Evolutionary conservation across 2,797 vertebrate genomes (phyloP), one percentile per base, ranked within the genome.

Genomic region (Crax fasciolata): DNA sequence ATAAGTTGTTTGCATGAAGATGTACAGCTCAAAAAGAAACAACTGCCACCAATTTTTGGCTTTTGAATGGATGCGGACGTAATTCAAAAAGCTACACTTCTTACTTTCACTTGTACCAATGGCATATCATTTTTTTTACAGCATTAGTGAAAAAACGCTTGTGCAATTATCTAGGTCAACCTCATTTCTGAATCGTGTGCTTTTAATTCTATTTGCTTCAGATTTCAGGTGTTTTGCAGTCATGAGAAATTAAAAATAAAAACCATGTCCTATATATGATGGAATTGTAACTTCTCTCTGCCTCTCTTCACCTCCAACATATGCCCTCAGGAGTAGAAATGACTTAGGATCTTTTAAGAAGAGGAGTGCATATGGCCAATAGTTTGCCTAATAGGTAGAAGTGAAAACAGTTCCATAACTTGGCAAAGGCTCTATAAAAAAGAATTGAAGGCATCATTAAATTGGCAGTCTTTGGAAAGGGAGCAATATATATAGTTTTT

Each of bases 341-440:
- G 24, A 9, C 58, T 32, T 59, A 17, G 23, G 14, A 16, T n/a
- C 58, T 59, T 35, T 38, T 59, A 16, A 8, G 32, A 25, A 59
- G 35, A 59, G 6, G 14, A 59, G 58, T 5, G 16, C 23, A 32
- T 38, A 35, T 59, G 23, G 38, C 25, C 23, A 59, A 5, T 38
- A 25, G 14, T 44, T 46, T 46, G 52, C 7, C 28, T 55, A 30
- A 55, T 55, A 25, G 28, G 28, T 55, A 55, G 52, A 55, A 55
- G 52, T 19, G 28, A 30, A 55, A 55, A 28, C 28, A 11, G 4
- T 3, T 61, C 38, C 76, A n/a, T 55, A 76, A 2, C 2, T 48
- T 39, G 4, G 3, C 5, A n/a, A 21, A 0, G 3, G 15, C 12
- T 41, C 9, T 25, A 6, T 66, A 21, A 46, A 70, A 48, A 54